Base-by-base conservation (phyloP, 2,113 vertebrate species). In the Pipra filicauda region DNA sequence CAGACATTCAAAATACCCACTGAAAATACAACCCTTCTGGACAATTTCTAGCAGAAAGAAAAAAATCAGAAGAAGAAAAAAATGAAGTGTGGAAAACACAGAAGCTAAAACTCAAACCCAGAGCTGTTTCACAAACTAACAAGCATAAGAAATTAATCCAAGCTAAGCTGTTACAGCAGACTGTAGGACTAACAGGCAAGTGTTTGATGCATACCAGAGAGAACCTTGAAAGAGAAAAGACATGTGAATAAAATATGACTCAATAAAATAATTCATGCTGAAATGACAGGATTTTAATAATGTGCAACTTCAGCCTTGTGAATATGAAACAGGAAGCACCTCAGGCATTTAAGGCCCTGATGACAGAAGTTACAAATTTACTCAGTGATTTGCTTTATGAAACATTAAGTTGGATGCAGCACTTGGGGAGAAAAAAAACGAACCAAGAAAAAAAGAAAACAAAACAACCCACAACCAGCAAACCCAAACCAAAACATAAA, bases 231-330 rank as follows among this genome's bases (percentile, higher is more conserved):
- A 67, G 22, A 95, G 59, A 76, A 92, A 89, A 89, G 20, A 41
- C 64, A 90, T 30, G n/a, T 71, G 72, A 95, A 85, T 87, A 95
- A 95, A 95, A 94, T 78, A 91, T 23, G 62, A 88, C 64, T 79
- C 66, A 93, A 48, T 73, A 94, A 95, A 93, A 91, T 84, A 93
- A 88, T 77, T 88, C 82, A 85, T 62, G 77, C 59, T 64, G 59
- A 93, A 96, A 76, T 58, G 30, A 91, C 52, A 78, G 64, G 71
- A 78, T 90, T 92, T 93, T 89, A 89, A 94, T 89, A 76, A 76
- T 11, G 35, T 43, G 62, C 41, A 46, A 84, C 37, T 79, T 85
- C 88, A 82, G 71, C n/a, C 62, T 44, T 74, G 62, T 54, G 62
- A 88, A 87, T 41, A 94, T 11, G 54, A 91, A 88, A 35, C 72